Evolutionary conservation across 1,140 invertebrate genomes (phyloP).

Genomic region (Euura lappo): DNA sequence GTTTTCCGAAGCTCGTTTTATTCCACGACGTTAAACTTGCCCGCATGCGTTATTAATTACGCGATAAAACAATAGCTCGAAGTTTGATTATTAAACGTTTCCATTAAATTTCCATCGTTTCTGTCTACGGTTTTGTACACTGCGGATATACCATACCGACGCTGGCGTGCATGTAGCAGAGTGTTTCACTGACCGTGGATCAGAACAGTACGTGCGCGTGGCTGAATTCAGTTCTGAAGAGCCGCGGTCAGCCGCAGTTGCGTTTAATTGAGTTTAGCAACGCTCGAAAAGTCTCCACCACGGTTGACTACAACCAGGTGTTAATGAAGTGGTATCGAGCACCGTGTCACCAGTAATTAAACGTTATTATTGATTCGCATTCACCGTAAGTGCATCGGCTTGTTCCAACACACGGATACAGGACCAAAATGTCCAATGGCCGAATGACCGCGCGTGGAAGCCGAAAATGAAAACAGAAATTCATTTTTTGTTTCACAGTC

Average conservation of each 20-base stretch:
- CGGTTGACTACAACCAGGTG: background rate
- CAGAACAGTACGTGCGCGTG: background rate
- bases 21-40: too few relatives aligned
- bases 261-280: background rate
- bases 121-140: too few relatives aligned
- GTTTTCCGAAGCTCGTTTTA: too few relatives aligned
- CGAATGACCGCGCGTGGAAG: background rate
- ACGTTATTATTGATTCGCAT: background rate
- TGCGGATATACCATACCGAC: too few relatives aligned
- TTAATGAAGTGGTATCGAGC: constrained; percentile 7
- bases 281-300: background rate
- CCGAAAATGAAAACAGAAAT: too few relatives aligned
- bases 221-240: background rate
- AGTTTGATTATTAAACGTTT: too few relatives aligned
- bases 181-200: too few relatives aligned
- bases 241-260: background rate
- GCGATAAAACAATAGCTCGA: too few relatives aligned
- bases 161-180: too few relatives aligned
- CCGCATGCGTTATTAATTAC: too few relatives aligned
- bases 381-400: background rate
- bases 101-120: too few relatives aligned
- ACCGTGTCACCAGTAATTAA: background rate
- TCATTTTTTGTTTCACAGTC: too few relatives aligned
- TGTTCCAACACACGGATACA: background rate
- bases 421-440: background rate